phyloP scores from a whole-genome alignment of 2,113 vertebrate species.

The Nesogale talazaci region DNA sequence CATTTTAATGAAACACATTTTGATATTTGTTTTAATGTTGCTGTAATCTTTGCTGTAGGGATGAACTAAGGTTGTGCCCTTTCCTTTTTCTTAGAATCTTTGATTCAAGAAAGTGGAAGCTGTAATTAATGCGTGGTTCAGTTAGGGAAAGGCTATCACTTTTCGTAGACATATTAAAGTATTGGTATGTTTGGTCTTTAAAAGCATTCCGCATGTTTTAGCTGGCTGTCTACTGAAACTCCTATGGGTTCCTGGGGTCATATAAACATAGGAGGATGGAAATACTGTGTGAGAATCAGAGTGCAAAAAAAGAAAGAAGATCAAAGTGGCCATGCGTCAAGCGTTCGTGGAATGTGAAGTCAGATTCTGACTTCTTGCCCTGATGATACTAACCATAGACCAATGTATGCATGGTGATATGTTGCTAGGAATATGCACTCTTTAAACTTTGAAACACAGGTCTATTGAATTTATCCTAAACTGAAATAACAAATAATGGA shows the following conservation, averaged over 20 bases:
- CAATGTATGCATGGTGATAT: background rate
- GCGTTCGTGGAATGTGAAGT: slow-evolving; percentile 77
- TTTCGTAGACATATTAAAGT: slow-evolving; percentile 76
- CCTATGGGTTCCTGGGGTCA: slow-evolving; percentile 68
- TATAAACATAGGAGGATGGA: slow-evolving; percentile 71
- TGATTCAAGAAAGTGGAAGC: slow-evolving; percentile 69
- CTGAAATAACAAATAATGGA: slow-evolving; percentile 8
- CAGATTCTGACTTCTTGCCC: slow-evolving; percentile 69
- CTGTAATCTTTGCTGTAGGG: slow-evolving; percentile 64
- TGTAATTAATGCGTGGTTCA: slow-evolving; percentile 75
- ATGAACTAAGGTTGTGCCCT: slow-evolving; percentile 74
- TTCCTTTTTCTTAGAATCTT: slow-evolving; percentile 75
- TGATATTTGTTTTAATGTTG: slow-evolving; percentile 74
- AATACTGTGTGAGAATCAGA: slow-evolving; percentile 68
- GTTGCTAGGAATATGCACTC: slow-evolving; percentile 16
- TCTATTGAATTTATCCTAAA: background rate
- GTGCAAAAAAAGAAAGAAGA: slow-evolving; percentile 71
- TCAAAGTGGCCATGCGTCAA: slow-evolving; percentile 77
- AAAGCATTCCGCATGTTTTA: slow-evolving; percentile 71
- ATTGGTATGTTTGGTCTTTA: slow-evolving; percentile 53
- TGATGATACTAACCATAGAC: slow-evolving; percentile 60
- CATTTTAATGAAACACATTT: slow-evolving; percentile 73
- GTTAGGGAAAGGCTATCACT: slow-evolving; percentile 65
- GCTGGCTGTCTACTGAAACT: slow-evolving; percentile 70
- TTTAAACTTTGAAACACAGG: background rate